Conservation (phyloP, 2,797 vertebrate genomes). For the Psittacula echo region DNA sequence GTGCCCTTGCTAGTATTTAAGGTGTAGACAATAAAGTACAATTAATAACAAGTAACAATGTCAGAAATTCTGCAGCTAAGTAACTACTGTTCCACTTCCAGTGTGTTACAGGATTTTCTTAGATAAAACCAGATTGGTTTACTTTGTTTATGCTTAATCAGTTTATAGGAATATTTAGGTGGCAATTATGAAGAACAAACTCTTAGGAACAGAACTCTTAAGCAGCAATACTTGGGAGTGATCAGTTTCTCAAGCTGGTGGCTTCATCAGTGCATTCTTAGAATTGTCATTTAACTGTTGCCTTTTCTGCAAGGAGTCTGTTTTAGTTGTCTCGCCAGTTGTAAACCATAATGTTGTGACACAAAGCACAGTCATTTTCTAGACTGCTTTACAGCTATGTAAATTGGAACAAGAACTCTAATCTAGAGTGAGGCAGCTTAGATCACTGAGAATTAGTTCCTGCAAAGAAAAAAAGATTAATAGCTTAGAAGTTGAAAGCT, state of each 20-base stretch:
- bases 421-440: neutral
- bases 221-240: neutral
- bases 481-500: neutral
- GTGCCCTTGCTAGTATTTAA: neutral
- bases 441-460: neutral
- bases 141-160: neutral
- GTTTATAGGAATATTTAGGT: neutral
- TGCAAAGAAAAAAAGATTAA: neutral
- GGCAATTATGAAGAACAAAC: neutral
- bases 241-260: neutral
- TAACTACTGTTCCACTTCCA: neutral
- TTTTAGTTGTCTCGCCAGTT: neutral
- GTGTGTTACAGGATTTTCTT: neutral
- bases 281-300: neutral
- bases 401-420: neutral
- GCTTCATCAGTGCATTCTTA: neutral
- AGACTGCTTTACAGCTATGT: neutral
- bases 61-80: neutral
- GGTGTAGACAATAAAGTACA: neutral
- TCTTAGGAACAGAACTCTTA: neutral
- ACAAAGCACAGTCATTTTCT: neutral
- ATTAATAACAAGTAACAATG: neutral
- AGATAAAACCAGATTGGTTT: neutral
- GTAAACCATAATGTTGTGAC: neutral
- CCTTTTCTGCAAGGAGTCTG: neutral